Conservation (phyloP, 2,797 vertebrate species). For the Alcedo atthis region DNA sequence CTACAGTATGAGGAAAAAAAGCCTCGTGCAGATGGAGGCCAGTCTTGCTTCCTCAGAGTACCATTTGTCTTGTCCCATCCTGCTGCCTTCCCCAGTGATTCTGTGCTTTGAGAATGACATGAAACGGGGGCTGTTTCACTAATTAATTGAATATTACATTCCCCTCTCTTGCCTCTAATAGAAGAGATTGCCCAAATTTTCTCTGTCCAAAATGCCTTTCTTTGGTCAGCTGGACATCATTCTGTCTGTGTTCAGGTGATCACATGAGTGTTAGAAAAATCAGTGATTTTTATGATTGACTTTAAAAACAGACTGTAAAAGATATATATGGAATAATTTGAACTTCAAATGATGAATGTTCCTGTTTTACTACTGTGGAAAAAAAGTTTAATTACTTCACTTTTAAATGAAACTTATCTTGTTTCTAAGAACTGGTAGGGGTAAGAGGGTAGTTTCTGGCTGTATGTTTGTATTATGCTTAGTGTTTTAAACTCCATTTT, state of each 20-base stretch:
- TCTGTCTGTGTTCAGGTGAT: background rate
- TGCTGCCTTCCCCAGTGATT: background rate
- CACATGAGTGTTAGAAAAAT: background rate
- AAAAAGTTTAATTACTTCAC: background rate
- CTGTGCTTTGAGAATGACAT: background rate
- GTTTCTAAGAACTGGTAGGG: background rate
- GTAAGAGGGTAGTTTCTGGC: background rate
- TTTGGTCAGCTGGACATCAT: background rate
- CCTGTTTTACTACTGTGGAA: background rate
- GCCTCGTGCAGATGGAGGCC: background rate
- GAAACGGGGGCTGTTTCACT: background rate
- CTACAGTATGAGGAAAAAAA: background rate
- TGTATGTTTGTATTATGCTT: background rate
- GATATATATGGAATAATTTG: background rate
- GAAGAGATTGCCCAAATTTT: background rate
- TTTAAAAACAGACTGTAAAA: background rate
- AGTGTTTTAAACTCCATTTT: background rate
- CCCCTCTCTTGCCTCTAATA: background rate
- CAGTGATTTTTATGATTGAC: background rate
- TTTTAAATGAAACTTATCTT: background rate
- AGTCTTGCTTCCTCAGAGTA: background rate
- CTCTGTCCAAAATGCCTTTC: background rate
- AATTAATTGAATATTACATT: background rate
- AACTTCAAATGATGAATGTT: background rate
- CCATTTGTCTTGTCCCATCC: background rate